A percentile compares a stretch with the other conserved stretches of the same genome.
phyloP scores from a whole-genome alignment of 1,140 invertebrate species.

The Holotrichia oblita region DNA sequence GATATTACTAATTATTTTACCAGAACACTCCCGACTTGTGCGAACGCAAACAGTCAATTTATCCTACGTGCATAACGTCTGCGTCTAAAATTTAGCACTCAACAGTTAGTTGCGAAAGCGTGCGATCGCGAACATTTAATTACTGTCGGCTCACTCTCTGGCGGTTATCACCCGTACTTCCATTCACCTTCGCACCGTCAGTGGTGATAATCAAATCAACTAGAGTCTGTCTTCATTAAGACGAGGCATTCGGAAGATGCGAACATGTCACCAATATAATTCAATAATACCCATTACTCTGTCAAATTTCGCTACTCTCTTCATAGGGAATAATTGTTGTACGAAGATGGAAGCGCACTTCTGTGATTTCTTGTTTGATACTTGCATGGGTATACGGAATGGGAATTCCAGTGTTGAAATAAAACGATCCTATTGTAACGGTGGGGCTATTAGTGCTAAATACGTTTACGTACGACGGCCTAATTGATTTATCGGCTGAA shows the following conservation, averaged over 20 bases:
- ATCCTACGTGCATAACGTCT: background rate
- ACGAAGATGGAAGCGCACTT: background rate
- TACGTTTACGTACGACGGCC: background rate
- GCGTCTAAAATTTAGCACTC: background rate
- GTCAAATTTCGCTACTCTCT: slow-evolving; percentile 25
- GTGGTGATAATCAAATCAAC: slow-evolving; percentile 25
- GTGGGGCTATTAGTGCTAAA: slow-evolving; percentile 13
- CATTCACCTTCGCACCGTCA: background rate
- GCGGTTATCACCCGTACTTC: slow-evolving; percentile 7
- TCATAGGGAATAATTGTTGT: slow-evolving; percentile 5
- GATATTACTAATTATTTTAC: too few relatives aligned
- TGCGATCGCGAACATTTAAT: slow-evolving; percentile 18
- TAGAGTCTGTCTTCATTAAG: slow-evolving; percentile 21
- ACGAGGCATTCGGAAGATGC: background rate
- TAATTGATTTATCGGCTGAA: slow-evolving; percentile 21
- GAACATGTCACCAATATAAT: slow-evolving; percentile 15
- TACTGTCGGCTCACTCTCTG: slow-evolving; percentile 3
- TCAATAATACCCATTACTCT: slow-evolving; percentile 35
- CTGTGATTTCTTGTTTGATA: background rate
- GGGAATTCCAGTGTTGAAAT: background rate
- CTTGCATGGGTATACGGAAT: background rate
- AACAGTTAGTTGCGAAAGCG: background rate
- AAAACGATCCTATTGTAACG: slow-evolving; percentile 4
- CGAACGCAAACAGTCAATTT: too few relatives aligned
- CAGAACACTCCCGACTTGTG: too few relatives aligned